phyloP scores from a whole-genome alignment of 2,888 invertebrate species.

The Fragum whitleyi region DNA sequence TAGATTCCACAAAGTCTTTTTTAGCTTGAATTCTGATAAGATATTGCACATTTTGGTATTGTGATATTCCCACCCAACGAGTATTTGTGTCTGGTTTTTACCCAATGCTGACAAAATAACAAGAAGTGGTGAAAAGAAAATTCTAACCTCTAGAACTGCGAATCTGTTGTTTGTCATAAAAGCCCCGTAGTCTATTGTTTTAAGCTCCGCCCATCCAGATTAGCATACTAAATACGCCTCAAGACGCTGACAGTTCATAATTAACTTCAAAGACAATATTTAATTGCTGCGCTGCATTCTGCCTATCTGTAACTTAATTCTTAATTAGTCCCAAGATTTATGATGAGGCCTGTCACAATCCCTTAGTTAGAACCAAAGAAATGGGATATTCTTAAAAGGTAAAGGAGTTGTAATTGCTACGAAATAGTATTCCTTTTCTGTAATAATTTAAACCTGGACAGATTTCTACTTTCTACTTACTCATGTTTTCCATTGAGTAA shows the following conservation, averaged over 20 bases:
- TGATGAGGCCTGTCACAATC: conserved; percentile 14
- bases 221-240: conserved; percentile 8
- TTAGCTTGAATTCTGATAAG: too few relatives aligned
- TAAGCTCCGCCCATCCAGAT: conserved; percentile 9
- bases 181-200: background rate
- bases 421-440: too few relatives aligned
- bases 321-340: conserved; percentile 15
- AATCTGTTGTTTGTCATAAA: conserved; percentile 16
- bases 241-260: conserved; percentile 20
- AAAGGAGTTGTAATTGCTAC: too few relatives aligned
- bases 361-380: too few relatives aligned
- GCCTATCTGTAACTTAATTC: conserved; percentile 7
- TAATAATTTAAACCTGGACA: too few relatives aligned
- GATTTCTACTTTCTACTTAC: too few relatives aligned
- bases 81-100: too few relatives aligned
- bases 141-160: background rate
- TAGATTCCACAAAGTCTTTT: too few relatives aligned
- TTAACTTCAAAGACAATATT: conserved; percentile 25
- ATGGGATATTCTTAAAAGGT: too few relatives aligned
- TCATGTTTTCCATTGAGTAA: too few relatives aligned
- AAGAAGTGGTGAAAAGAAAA: background rate
- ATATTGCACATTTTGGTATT: too few relatives aligned
- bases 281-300: conserved; percentile 7
- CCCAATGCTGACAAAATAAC: background rate
- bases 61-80: too few relatives aligned